phyloP scores from a whole-genome alignment of 2,113 vertebrate species.

The Echinops telfairi region DNA sequence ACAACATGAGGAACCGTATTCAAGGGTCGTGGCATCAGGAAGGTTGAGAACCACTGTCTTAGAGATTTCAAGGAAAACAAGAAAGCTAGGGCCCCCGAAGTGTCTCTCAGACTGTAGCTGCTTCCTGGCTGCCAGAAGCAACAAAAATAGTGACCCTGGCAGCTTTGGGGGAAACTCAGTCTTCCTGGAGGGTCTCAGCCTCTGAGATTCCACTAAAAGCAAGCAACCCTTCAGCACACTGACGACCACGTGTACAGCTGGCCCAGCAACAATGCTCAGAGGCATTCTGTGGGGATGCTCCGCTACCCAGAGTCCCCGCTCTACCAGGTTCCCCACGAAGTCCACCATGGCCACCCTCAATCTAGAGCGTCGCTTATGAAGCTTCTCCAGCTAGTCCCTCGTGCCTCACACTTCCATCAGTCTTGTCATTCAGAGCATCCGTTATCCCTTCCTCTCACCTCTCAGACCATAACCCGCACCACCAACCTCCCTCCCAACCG shows the following conservation, averaged over 20 bases:
- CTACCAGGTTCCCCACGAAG: not conserved
- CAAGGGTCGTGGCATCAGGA: too few species aligned
- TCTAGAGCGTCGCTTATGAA: not conserved
- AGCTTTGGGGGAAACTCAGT: slow-evolving; percentile 30
- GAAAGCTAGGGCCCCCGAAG: slow-evolving; percentile 23
- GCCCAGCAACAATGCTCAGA: not conserved
- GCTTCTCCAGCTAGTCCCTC: not conserved
- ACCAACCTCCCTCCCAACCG: not conserved
- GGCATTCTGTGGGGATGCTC: too few species aligned
- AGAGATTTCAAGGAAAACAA: slow-evolving; percentile 48
- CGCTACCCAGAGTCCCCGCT: not conserved
- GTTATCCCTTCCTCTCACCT: not conserved
- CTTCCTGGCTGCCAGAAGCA: slow-evolving; percentile 8
- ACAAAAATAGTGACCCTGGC: not conserved
- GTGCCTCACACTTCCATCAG: not conserved
- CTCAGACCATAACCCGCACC: not conserved
- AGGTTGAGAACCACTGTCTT: too few species aligned
- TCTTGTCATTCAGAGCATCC: not conserved
- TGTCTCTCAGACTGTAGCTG: not conserved
- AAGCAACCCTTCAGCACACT: slow-evolving; percentile 10
- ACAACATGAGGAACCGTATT: too few species aligned
- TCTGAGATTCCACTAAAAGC: not conserved
- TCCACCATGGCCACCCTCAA: not conserved
- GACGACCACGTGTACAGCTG: not conserved
- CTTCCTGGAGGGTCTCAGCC: not conserved